These are phyloP conservation scores for Cirrhinus molitorella DNA, from an alignment of 2,797 vertebrate genomes.

Conservation along the genomic window DNA sequence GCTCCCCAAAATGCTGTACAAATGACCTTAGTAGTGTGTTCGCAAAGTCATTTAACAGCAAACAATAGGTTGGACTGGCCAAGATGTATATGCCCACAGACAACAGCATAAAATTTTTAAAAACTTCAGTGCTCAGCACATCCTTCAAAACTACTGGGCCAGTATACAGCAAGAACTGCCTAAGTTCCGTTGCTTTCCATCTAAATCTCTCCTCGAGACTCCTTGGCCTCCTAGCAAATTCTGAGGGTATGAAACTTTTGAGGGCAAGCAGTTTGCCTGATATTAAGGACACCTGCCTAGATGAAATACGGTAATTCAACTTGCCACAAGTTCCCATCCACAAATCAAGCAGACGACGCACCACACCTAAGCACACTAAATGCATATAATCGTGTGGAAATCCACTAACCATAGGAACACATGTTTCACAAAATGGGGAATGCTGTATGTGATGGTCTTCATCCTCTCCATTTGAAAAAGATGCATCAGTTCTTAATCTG, in stretches of 20 bases:
- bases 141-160: constrained; percentile 33
- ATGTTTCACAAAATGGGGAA: constrained; percentile 17
- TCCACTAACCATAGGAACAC: constrained; percentile 14
- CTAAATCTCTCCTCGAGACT: constrained; percentile 7
- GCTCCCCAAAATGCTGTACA: constrained; percentile 4
- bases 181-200: constrained; percentile 44
- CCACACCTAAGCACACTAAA: constrained; percentile 35
- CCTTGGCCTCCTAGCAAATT: constrained; percentile 40
- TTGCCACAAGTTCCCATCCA: constrained; percentile 29
- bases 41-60: constrained; percentile 30
- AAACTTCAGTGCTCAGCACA: constrained; percentile 28
- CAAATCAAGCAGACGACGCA: constrained; percentile 45
- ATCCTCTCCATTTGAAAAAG: constrained; percentile 29
- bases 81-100: constrained; percentile 28
- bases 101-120: constrained; percentile 42
- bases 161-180: constrained; percentile 38
- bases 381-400: constrained; percentile 48
- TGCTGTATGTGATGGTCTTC: constrained; percentile 36
- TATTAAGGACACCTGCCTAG: constrained; percentile 11
- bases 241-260: constrained; percentile 17
- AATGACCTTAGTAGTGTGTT: constrained; percentile 19
- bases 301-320: constrained; percentile 30
- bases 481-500: not conserved
- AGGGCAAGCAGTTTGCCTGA: constrained; percentile 28
- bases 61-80: constrained; percentile 35